Evolutionary conservation across 2,113 vertebrate genomes (phyloP).

Genomic region (Oncorhynchus gorbuscha): DNA sequence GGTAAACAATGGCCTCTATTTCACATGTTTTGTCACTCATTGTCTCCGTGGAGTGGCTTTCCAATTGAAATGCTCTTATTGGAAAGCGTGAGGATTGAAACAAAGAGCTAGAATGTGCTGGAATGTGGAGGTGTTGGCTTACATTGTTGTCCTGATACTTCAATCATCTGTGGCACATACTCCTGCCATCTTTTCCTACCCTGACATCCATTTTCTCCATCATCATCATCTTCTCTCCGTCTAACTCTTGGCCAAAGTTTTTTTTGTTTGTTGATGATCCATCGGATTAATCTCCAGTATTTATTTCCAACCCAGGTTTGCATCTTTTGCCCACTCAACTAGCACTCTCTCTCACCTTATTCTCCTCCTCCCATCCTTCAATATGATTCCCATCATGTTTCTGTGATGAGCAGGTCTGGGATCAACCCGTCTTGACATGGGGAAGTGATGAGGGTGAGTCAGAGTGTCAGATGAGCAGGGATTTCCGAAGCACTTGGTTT

Average conservation of each 20-base stretch:
- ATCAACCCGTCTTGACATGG: neutral
- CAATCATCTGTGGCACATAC: neutral
- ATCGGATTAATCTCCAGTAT: too few relatives aligned
- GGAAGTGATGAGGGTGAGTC: neutral
- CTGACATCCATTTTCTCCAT: neutral
- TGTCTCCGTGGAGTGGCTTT: neutral
- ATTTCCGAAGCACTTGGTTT: too few relatives aligned
- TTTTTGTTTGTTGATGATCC: neutral
- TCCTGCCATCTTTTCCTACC: neutral
- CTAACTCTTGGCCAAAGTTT: neutral
- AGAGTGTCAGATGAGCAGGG: neutral
- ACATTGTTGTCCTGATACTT: too few relatives aligned
- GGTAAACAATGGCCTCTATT: neutral
- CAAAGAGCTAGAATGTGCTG: too few relatives aligned
- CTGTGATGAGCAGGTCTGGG: neutral
- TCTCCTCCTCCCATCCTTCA: neutral
- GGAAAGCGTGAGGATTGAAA: too few relatives aligned
- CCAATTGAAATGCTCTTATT: too few relatives aligned
- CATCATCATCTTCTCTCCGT: neutral
- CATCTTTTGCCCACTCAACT: neutral
- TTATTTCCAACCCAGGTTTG: neutral
- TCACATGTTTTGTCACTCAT: neutral
- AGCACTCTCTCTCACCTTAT: neutral
- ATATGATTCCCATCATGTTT: neutral
- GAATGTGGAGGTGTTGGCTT: too few relatives aligned